phyloP scores from a whole-genome alignment of 1,140 invertebrate species.

The Lucilia sericata region DNA sequence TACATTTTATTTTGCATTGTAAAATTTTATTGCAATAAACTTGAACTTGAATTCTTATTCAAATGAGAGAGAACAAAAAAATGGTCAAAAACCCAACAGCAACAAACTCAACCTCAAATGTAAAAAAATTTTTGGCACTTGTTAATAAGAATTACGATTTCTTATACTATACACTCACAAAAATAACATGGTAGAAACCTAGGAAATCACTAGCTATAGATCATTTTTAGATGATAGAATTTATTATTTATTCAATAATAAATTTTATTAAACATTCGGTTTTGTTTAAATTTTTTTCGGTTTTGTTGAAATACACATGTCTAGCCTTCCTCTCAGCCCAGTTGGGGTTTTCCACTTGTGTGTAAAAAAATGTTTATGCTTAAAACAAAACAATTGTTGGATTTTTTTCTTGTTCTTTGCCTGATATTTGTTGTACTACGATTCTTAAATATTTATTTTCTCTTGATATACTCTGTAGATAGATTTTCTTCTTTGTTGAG shows the following conservation, averaged over 20 bases:
- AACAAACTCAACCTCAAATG: not conserved
- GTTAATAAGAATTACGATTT: not conserved
- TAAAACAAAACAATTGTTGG: not conserved
- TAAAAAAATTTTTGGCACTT: not conserved
- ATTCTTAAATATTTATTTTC: no score
- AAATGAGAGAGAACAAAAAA: conserved; percentile 8
- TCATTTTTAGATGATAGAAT: no score
- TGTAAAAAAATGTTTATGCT: not conserved
- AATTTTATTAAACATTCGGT: no score
- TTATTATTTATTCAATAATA: no score
- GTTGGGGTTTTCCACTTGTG: not conserved
- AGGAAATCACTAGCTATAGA: not conserved
- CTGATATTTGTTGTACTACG: no score
- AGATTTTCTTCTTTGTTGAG: no score
- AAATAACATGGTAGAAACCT: not conserved
- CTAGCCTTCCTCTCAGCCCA: not conserved
- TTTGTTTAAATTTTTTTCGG: no score
- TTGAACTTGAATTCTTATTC: conserved; percentile 31
- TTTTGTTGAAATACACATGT: not conserved
- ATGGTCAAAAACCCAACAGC: not conserved
- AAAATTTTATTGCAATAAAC: not conserved
- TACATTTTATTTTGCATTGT: no score
- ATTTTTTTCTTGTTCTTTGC: not conserved
- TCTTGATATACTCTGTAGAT: no score
- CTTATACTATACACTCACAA: not conserved